Percentiles rank a stretch among this genome's conserved stretches.
phyloP scores from a whole-genome alignment of 2,113 vertebrate genomes.

The Upupa epops region DNA sequence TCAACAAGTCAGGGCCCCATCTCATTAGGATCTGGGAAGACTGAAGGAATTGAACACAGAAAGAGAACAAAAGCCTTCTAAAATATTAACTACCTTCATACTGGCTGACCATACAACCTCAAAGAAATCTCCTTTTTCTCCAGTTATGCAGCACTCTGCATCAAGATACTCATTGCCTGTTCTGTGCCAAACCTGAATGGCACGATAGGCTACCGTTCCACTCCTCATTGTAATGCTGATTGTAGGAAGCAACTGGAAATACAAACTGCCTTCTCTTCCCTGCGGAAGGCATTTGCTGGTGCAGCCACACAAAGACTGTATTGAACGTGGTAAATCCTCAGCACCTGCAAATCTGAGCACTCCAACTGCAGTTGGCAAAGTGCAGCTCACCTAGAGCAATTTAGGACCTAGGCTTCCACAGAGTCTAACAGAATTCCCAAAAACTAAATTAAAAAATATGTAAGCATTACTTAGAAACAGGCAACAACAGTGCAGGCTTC shows the following conservation, averaged over 20 bases:
- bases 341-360: neutral
- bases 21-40: neutral
- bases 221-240: neutral
- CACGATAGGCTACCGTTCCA: neutral
- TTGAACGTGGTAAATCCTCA: neutral
- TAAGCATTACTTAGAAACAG: neutral
- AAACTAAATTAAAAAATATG: neutral
- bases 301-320: neutral
- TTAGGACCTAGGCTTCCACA: neutral
- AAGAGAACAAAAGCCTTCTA: neutral
- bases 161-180: neutral
- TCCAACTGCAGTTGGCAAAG: accelerated
- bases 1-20: neutral
- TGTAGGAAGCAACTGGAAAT: accelerated
- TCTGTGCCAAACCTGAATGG: neutral
- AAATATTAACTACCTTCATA: neutral
- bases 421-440: neutral
- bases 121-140: neutral
- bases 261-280: neutral
- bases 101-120: accelerated
- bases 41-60: neutral
- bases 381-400: neutral
- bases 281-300: neutral
- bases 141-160: accelerated
- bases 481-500: neutral